phyloP scores from a whole-genome alignment of 2,113 vertebrate species.

The Ammodytes dubius region DNA sequence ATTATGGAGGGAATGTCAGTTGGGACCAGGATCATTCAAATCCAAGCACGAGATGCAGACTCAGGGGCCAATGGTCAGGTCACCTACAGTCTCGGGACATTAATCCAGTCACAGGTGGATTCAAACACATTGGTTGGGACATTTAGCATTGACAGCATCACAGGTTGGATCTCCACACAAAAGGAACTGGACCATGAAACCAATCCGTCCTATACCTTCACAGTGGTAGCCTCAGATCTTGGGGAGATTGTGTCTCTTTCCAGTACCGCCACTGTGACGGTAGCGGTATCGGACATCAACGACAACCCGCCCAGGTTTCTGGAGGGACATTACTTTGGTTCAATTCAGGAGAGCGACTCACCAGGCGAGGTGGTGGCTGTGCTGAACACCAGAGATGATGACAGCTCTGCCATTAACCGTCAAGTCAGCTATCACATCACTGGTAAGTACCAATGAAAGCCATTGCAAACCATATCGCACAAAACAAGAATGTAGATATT shows the following conservation, averaged over 20 bases:
- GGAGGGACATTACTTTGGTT: slow-evolving; percentile 90
- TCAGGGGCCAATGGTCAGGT: slow-evolving; percentile 95
- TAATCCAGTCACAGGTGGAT: slow-evolving; percentile 79
- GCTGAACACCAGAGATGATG: slow-evolving; percentile 93
- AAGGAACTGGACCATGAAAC: slow-evolving; percentile 94
- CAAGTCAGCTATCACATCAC: slow-evolving; percentile 99
- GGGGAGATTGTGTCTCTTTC: slow-evolving; percentile 92
- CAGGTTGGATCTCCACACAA: slow-evolving; percentile 95
- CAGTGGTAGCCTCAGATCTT: slow-evolving; percentile 93
- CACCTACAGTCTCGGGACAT: slow-evolving; percentile 88
- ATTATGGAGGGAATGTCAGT: slow-evolving; percentile 94
- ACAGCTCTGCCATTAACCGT: slow-evolving; percentile 91
- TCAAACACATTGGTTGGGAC: slow-evolving; percentile 82
- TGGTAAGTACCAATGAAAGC: slow-evolving; percentile 83
- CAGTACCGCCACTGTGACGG: slow-evolving; percentile 89
- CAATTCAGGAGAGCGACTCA: slow-evolving; percentile 92
- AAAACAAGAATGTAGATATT: not conserved
- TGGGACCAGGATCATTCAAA: slow-evolving; percentile 92
- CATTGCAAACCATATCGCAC: not conserved
- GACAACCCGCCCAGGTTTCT: slow-evolving; percentile 93
- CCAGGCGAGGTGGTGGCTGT: slow-evolving; percentile 96
- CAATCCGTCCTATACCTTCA: slow-evolving; percentile 89
- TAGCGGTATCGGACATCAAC: slow-evolving; percentile 93
- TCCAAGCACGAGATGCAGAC: slow-evolving; percentile 91
- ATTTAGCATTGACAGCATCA: slow-evolving; percentile 93